phyloP scores from a whole-genome alignment of 2,113 vertebrate species.

The Crotalus tigris region DNA sequence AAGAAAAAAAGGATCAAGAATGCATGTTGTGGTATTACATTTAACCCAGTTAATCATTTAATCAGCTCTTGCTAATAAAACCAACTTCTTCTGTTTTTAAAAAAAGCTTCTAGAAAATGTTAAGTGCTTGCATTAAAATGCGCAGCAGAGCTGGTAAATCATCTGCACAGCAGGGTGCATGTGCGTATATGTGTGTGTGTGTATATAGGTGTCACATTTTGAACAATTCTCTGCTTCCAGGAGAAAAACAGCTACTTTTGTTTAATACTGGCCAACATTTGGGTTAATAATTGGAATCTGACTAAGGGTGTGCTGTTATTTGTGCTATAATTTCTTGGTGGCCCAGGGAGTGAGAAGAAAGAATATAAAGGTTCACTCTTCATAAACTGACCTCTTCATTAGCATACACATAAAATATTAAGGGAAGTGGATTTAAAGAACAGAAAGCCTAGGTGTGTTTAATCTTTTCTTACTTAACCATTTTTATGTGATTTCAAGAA shows the following conservation, averaged over 20 bases:
- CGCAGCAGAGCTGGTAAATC: background rate
- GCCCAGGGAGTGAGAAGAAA: too few relatives aligned
- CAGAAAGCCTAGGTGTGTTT: too few relatives aligned
- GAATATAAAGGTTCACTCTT: background rate
- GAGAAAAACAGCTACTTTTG: background rate
- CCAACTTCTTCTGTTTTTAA: slow-evolving; percentile 28
- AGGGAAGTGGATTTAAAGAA: background rate
- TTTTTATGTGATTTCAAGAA: background rate
- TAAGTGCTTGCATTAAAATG: slow-evolving; percentile 26
- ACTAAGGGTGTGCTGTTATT: background rate
- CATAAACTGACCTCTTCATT: background rate
- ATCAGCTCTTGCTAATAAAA: background rate
- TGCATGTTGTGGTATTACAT: background rate
- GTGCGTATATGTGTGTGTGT: background rate
- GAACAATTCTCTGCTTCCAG: background rate
- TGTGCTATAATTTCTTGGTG: background rate
- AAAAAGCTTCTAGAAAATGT: slow-evolving; percentile 19
- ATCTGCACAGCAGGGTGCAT: background rate
- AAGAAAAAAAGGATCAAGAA: background rate
- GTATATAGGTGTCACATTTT: background rate
- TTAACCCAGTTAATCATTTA: slow-evolving; percentile 16
- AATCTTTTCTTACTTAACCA: background rate
- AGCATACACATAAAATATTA: background rate
- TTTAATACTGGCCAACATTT: background rate
- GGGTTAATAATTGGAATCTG: background rate